Base-by-base conservation (phyloP, 2,113 vertebrate species). In the Apus apus region DNA sequence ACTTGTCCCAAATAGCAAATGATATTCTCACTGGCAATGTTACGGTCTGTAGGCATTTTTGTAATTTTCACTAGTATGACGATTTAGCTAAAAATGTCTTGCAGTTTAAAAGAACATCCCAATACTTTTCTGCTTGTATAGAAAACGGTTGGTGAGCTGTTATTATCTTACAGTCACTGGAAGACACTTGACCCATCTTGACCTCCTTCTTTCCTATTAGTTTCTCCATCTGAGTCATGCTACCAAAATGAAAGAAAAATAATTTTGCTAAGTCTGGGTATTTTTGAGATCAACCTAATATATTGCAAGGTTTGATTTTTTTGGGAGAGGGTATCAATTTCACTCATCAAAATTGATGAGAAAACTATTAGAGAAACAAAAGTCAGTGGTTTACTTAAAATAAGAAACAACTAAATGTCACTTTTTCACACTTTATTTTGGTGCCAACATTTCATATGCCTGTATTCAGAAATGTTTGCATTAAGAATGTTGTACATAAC, bases 1-100 rank as follows among this genome's bases (percentile, higher is more conserved):
- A 40, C 36, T 90, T 85, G 85, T 90, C 75, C 90, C 72, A 93
- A 88, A 76, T 86, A 88, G 60, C 67, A 79, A 74, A 81, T 80
- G 3, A 71, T 64, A 29, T 74, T 93, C 65, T 84, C 15, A 11
- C 73, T 91, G 81, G 27, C 61, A 89, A 0, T 77, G 57, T 74
- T 74, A 56, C 32, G 64, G 53, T 91, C 38, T 72, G 34, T 67
- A 82, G 81, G 32, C 48, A 51, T 85, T 82, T 82, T 34, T 58
- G 57, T 64, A 67, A 67, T 23, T 95, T 71, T 89, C 53, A 78
- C 51, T 86, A 2, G 66, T 84, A 68, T 89, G 73, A 74, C 71
- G 53, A 38, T 74, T 87, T 75, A 81, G 56, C 54, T 92, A 54
- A 77, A 89, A 81, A 54, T 20, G 10, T 78, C 36, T 78, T 60